phyloP scores from a whole-genome alignment of 2,888 invertebrate genomes.

The Scelioninae gen. 1 region DNA sequence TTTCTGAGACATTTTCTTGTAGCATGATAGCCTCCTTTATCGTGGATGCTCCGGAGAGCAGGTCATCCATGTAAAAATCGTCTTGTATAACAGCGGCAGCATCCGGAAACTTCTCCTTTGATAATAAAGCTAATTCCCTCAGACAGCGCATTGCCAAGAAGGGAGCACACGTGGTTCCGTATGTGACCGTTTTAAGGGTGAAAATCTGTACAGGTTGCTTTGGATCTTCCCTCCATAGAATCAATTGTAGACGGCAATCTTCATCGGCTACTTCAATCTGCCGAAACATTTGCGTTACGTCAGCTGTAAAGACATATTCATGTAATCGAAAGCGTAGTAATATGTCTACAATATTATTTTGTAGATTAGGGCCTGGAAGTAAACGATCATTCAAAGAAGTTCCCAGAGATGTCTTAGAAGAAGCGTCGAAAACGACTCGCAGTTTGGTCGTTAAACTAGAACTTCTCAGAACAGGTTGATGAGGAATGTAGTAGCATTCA shows the following conservation, averaged over 20 bases:
- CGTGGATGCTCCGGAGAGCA: background rate
- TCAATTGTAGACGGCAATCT: conserved; percentile 20
- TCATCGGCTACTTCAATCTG: conserved; percentile 9
- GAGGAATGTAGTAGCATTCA: conserved; percentile 33
- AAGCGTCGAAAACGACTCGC: conserved; percentile 36
- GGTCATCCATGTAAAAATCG: background rate
- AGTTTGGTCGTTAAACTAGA: conserved; percentile 24
- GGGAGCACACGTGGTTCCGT: conserved; percentile 32
- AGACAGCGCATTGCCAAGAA: conserved; percentile 39
- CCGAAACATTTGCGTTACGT: conserved; percentile 23
- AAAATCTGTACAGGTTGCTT: conserved; percentile 29
- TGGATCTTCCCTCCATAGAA: conserved; percentile 25
- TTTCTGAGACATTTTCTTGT: background rate
- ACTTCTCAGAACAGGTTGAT: conserved; percentile 23
- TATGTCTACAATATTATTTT: conserved; percentile 18
- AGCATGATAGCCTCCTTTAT: background rate
- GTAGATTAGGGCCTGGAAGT: conserved; percentile 27
- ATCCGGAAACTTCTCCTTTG: conserved; percentile 14
- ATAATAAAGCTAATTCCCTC: background rate
- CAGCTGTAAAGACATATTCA: conserved; percentile 30
- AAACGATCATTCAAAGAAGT: conserved; percentile 34
- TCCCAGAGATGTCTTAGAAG: conserved; percentile 10
- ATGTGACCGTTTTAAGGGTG: conserved; percentile 31
- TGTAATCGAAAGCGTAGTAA: conserved; percentile 28
- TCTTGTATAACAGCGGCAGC: background rate